Conservation (phyloP, 2,113 vertebrate species). For the Sciurus niger region DNA sequence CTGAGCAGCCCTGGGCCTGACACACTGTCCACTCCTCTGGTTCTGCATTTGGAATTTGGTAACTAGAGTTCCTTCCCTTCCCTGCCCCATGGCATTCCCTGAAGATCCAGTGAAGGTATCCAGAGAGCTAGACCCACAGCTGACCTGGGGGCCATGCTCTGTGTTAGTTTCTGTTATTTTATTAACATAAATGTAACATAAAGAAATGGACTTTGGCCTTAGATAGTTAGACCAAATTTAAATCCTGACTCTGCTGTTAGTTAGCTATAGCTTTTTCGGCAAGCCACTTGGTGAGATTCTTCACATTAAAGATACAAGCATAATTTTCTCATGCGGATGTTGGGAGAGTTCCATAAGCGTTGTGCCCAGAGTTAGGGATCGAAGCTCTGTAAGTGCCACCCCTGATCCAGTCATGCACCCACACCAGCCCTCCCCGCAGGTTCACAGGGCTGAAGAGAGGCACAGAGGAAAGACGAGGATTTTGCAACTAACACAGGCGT, state of each 20-base stretch:
- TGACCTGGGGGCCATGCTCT: background rate
- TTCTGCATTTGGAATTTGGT: background rate
- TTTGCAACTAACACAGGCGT: background rate
- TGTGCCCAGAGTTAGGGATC: background rate
- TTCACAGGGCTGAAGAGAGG: background rate
- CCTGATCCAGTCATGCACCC: background rate
- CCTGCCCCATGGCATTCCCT: no score
- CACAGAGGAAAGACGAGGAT: background rate
- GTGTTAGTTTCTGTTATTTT: background rate
- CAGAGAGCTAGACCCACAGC: background rate
- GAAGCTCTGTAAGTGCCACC: no score
- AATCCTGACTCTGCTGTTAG: background rate
- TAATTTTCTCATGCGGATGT: background rate
- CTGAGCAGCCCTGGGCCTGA: background rate
- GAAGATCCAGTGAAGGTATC: background rate
- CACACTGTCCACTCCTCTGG: background rate
- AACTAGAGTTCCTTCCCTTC: background rate
- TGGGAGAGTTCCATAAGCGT: background rate
- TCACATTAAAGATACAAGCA: background rate
- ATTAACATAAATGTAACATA: background rate
- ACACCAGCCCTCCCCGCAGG: accelerated
- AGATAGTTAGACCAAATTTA: background rate
- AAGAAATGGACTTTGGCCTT: background rate
- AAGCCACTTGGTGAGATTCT: background rate
- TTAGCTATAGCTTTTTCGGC: background rate